phyloP scores from a whole-genome alignment of 2,113 vertebrate species.

The Dipodomys merriami region DNA sequence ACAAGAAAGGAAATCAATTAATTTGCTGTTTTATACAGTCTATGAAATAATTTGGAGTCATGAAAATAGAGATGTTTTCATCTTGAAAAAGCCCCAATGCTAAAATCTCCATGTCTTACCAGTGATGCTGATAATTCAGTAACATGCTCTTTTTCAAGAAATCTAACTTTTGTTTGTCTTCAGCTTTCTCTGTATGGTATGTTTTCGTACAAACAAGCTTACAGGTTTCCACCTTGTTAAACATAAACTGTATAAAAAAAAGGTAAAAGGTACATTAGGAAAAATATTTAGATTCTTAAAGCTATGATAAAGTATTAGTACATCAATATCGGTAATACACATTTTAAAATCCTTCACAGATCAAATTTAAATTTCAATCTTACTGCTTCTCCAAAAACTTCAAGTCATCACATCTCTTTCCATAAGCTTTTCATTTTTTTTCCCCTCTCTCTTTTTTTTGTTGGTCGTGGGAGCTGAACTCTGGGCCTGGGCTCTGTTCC shows the following conservation, averaged over 20 bases:
- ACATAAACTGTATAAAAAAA: conserved; percentile 89
- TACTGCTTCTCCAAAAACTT: conserved; percentile 29
- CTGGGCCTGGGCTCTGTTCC: too few species aligned
- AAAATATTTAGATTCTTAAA: background rate
- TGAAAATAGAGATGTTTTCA: background rate
- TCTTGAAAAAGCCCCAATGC: background rate
- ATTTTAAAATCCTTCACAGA: background rate
- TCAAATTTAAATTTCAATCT: conserved; percentile 55
- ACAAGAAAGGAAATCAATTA: background rate
- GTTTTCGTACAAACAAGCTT: conserved; percentile 90
- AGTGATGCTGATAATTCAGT: conserved; percentile 97
- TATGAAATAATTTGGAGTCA: conserved; percentile 23
- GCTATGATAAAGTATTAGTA: background rate
- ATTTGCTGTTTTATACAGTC: background rate
- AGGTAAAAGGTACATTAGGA: conserved; percentile 62
- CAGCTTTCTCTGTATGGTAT: conserved; percentile 86
- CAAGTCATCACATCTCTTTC: conserved; percentile 37
- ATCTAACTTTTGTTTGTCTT: conserved; percentile 91
- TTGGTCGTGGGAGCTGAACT: too few species aligned
- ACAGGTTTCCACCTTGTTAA: conserved; percentile 90
- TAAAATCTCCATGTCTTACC: conserved; percentile 85
- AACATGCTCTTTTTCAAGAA: conserved; percentile 97
- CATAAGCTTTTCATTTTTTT: background rate
- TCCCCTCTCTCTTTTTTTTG: background rate
- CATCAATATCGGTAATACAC: background rate